phyloP scores from a whole-genome alignment of 2,797 vertebrate species.

The Limnodromus scolopaceus region DNA sequence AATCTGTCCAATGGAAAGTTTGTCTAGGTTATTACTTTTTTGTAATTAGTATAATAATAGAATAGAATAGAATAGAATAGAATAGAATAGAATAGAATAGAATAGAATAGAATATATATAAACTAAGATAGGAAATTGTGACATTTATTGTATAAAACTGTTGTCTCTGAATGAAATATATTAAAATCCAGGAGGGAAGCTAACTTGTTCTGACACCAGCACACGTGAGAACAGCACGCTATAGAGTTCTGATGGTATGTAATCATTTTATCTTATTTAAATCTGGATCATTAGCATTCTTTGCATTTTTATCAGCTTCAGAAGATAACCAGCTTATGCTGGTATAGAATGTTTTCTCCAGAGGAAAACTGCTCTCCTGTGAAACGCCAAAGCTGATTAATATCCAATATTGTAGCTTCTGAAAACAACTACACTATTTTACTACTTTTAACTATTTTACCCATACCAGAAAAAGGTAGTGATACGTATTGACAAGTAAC shows the following conservation, averaged over 20 bases:
- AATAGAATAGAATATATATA: not conserved
- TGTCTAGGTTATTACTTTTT: not conserved
- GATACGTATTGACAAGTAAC: not conserved
- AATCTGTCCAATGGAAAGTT: not conserved
- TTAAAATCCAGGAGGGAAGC: not conserved
- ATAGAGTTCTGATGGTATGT: not conserved
- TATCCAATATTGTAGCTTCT: not conserved
- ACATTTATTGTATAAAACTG: not conserved
- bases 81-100: not conserved
- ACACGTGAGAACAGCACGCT: not conserved
- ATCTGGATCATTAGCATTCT: not conserved
- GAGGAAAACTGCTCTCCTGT: not conserved
- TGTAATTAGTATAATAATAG: not conserved
- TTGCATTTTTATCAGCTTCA: slow-evolving; percentile 17
- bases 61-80: not conserved
- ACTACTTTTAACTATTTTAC: not conserved
- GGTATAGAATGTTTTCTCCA: not conserved
- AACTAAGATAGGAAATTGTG: not conserved
- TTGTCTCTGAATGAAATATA: not conserved
- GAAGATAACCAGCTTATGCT: not conserved
- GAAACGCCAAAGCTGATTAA: not conserved
- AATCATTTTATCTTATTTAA: slow-evolving; percentile 18
- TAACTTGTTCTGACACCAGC: not conserved
- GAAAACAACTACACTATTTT: not conserved
- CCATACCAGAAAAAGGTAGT: not conserved